Percentiles rank a stretch among this genome's conserved stretches.
phyloP scores from a whole-genome alignment of 2,797 vertebrate species.

The Chelon labrosus region DNA sequence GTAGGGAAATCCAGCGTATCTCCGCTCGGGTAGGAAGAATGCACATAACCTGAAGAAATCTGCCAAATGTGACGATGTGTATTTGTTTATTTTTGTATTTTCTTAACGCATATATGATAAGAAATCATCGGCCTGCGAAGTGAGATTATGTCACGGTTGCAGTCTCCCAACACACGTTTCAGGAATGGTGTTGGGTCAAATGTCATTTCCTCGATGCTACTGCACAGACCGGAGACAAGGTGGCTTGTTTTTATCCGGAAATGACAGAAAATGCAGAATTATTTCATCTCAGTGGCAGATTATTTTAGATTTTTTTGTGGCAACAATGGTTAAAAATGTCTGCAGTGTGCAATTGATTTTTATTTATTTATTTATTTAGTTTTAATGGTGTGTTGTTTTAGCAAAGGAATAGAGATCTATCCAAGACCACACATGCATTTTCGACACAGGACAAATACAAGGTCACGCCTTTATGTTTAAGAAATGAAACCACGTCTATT shows the following conservation, averaged over 20 bases:
- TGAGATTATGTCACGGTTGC: slow-evolving; percentile 11
- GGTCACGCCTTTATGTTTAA: too few relatives aligned
- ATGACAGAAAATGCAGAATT: neutral
- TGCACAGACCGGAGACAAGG: neutral
- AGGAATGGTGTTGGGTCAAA: slow-evolving; percentile 40
- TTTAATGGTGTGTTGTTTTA: too few relatives aligned
- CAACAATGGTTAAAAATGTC: neutral
- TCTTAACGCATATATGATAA: neutral
- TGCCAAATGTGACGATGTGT: neutral
- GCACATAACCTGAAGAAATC: slow-evolving; percentile 7
- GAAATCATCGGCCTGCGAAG: neutral
- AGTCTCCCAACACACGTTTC: slow-evolving; percentile 17
- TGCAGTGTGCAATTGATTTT: too few relatives aligned
- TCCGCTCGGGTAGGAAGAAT: slow-evolving; percentile 59
- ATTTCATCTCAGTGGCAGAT: neutral
- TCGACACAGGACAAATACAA: too few relatives aligned
- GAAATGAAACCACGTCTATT: too few relatives aligned
- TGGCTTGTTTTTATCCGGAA: neutral
- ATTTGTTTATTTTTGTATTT: neutral
- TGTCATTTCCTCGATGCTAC: slow-evolving; percentile 35
- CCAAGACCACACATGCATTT: too few relatives aligned
- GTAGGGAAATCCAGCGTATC: slow-evolving; percentile 44
- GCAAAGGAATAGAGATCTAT: too few relatives aligned
- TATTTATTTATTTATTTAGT: too few relatives aligned
- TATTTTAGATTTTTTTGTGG: neutral